Evolutionary conservation across 2,797 vertebrate genomes (phyloP).

Genomic region (Echeneis naucrates): DNA sequence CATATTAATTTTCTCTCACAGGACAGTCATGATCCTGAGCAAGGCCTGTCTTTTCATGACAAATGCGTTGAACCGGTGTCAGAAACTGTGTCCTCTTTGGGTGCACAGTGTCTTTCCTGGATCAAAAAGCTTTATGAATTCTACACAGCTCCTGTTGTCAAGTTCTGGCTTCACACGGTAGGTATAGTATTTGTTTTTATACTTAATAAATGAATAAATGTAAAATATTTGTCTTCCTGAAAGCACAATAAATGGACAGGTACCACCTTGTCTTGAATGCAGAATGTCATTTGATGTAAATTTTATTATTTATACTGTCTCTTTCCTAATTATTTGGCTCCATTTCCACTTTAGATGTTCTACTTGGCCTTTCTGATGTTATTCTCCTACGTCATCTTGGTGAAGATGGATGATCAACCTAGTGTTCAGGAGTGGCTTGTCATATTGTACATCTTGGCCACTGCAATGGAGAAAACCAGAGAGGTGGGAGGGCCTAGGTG

Average conservation of each 20-base stretch:
- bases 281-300: not conserved
- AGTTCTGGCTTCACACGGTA: constrained; percentile 99
- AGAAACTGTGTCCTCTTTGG: constrained; percentile 55
- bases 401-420: constrained; percentile 91
- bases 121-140: constrained; percentile 92
- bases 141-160: constrained; percentile 97
- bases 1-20: constrained; percentile 45
- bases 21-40: constrained; percentile 87
- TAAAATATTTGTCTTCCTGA: not conserved
- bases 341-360: constrained; percentile 85
- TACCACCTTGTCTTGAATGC: not conserved
- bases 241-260: not conserved
- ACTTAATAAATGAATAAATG: not conserved
- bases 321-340: not conserved
- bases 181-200: constrained; percentile 41
- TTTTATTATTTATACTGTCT: not conserved
- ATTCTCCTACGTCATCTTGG: constrained; percentile 93
- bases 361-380: constrained; percentile 94
- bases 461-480: constrained; percentile 91
- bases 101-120: constrained; percentile 76
- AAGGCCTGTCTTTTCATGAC: constrained; percentile 72
- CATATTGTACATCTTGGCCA: constrained; percentile 92
- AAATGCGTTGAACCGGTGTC: constrained; percentile 47
- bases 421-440: constrained; percentile 93
- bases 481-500: constrained; percentile 89